Base-by-base conservation (phyloP, 2,113 vertebrate species). In the Brienomyrus longianalis region DNA sequence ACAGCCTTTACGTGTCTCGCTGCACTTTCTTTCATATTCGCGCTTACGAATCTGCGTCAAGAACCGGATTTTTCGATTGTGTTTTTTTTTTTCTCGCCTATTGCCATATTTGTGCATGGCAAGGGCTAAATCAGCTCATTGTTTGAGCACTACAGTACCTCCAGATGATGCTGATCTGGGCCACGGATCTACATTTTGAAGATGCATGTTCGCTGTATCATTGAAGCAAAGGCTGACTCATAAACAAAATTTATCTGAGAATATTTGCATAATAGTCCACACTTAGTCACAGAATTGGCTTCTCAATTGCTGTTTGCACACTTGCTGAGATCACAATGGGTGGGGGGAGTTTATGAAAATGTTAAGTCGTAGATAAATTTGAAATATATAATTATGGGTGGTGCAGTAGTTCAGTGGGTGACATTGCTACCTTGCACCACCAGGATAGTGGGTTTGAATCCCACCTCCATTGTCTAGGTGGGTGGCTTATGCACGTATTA, bases 211-310 rank as follows among this genome's bases (percentile, higher is more conserved):
- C 62, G n/a, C 62, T 9, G 43, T 50, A 47, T 48, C 62, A 50
- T 5, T 50, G 39, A 88, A 70, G 39, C 87, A 74, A 74, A 74
- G 8, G 31, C 23, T 17, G 7, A 62, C 23, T 62, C 45, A 50
- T 70, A 74, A 50, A 74, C 59, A 9, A 13, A 74, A 88, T 88
- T 74, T 70, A 88, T 74, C 45, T 48, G 62, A 48, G 5, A 50
- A 48, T 23, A 88, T 70, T 74, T 88, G 56, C 87, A 70, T 88
- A 74, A 88, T 88, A 74, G 21, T 15, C 54, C 19, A 31, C 56
- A 48, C 39, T 50, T 15, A 74, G 27, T 39, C 62, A 27, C 13
- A 27, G 27, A 70, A 27, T 31, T 35, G 17, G 86, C 31, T 62
- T 59, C 52, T 43, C 52, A 43, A 23, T 15, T 43, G 35, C 54